Evolutionary conservation across 2,888 invertebrate genomes (phyloP).

Genomic region (Acanthopleura granulata): DNA sequence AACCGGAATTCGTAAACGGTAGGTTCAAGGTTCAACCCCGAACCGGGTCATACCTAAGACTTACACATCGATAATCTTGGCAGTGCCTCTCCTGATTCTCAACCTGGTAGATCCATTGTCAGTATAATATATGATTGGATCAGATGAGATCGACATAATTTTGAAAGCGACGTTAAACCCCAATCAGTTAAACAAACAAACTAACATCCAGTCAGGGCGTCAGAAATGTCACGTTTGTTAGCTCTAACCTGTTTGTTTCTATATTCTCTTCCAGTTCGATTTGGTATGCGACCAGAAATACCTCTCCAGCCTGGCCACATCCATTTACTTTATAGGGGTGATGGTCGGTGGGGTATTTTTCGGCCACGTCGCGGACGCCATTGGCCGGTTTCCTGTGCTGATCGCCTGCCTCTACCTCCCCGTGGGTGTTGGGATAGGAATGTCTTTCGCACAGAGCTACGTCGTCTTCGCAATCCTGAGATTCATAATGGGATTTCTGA

Average conservation of each 20-base stretch:
- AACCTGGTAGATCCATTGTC: no score
- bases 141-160: no score
- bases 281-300: slow-evolving; percentile 51
- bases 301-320: slow-evolving; percentile 51
- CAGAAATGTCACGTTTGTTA: not conserved
- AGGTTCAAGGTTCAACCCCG: no score
- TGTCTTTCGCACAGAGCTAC: slow-evolving; percentile 48
- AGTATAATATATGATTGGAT: no score
- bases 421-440: slow-evolving; percentile 45
- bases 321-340: slow-evolving; percentile 62
- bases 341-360: slow-evolving; percentile 63
- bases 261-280: slow-evolving; percentile 50
- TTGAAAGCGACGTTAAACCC: no score
- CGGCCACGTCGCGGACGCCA: slow-evolving; percentile 57
- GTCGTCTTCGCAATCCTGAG: slow-evolving; percentile 49
- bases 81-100: no score
- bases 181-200: no score
- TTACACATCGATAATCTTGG: no score
- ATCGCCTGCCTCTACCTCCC: slow-evolving; percentile 47
- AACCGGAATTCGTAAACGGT: no score
- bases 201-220: no score
- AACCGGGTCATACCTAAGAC: no score
- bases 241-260: not conserved
- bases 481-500: slow-evolving; percentile 53
- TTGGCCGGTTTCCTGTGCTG: slow-evolving; percentile 57